phyloP scores from a whole-genome alignment of 2,797 vertebrate species.

The Hippocampus kuda region DNA sequence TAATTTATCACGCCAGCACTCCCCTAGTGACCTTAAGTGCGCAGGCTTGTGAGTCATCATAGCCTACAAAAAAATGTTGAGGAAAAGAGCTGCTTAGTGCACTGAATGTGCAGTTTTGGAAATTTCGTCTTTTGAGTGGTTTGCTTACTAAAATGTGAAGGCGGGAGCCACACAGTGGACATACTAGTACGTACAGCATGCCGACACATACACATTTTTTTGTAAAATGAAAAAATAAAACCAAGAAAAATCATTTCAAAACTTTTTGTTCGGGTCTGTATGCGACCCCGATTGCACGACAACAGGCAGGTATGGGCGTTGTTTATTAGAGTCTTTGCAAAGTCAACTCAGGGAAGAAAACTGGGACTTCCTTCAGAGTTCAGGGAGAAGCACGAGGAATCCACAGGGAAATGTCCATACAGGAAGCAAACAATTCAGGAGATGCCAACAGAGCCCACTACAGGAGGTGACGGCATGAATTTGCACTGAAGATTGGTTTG shows the following conservation, averaged over 20 bases:
- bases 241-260: not conserved
- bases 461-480: too few species aligned
- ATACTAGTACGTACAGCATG: not conserved
- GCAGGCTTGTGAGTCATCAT: constrained; percentile 35
- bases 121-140: not conserved
- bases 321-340: too few species aligned
- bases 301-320: too few species aligned
- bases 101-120: constrained; percentile 12
- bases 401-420: too few species aligned
- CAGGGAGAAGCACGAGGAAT: too few species aligned
- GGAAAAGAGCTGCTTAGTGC: not conserved
- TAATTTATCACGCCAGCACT: constrained; percentile 62
- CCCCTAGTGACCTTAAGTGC: constrained; percentile 23
- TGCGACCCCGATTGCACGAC: too few species aligned
- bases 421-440: too few species aligned
- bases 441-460: too few species aligned
- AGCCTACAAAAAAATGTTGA: constrained; percentile 34
- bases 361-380: too few species aligned
- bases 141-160: not conserved
- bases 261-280: not conserved
- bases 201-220: not conserved
- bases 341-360: too few species aligned
- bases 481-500: too few species aligned
- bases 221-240: not conserved
- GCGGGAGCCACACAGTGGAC: fast-evolving